A percentile compares a stretch with the other conserved stretches of the same genome.
phyloP scores from a whole-genome alignment of 2,113 vertebrate species.

The Marmota flaviventris region DNA sequence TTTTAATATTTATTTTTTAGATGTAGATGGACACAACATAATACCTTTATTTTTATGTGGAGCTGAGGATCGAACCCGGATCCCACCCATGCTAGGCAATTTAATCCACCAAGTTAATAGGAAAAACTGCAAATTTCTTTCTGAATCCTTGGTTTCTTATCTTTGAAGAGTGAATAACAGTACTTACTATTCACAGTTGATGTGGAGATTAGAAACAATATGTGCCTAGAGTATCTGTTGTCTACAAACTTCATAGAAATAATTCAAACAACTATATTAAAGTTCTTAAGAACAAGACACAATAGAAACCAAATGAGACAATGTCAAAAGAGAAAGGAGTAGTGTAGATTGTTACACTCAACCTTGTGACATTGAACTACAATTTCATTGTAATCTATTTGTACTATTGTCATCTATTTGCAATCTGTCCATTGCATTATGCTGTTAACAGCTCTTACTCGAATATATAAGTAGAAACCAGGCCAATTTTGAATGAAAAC shows the following conservation, averaged over 20 bases:
- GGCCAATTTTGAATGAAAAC: neutral
- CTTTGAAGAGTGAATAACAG: neutral
- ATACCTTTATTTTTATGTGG: too few species aligned
- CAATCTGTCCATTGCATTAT: neutral
- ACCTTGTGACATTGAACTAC: neutral
- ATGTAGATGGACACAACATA: too few species aligned
- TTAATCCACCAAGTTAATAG: neutral
- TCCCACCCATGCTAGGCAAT: too few species aligned
- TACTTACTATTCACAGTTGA: neutral
- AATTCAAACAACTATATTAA: neutral
- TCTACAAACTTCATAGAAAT: neutral
- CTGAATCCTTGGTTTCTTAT: neutral
- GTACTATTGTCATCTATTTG: too few species aligned
- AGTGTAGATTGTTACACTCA: neutral
- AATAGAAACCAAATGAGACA: neutral
- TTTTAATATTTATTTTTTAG: too few species aligned
- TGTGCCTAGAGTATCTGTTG: conserved; percentile 10
- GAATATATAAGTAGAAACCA: neutral
- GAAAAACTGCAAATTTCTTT: neutral
- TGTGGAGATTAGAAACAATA: neutral
- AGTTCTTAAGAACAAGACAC: neutral
- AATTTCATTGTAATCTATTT: neutral
- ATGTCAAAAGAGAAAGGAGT: conserved; percentile 7
- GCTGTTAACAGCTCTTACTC: neutral
- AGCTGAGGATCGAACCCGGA: too few species aligned